Evolutionary conservation across 2,888 invertebrate genomes (phyloP), one percentile per base, ranked within the genome.

Genomic region (Limnephilus marmoratus): DNA sequence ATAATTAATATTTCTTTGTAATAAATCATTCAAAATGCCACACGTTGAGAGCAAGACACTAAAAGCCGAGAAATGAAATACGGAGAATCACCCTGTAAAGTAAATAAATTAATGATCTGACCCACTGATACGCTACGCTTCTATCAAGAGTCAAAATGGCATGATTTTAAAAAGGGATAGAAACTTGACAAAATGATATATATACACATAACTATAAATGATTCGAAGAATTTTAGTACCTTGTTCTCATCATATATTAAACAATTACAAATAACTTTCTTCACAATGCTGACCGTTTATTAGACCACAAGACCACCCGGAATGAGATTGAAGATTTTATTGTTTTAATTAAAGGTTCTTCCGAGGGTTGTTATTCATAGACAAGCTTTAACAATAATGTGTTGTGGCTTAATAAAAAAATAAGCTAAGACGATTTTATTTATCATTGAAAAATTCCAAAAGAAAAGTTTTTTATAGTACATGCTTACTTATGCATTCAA

Each of bases 361-460:
- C 93, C 92, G 91, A 92, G 90, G 91, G 92, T 93, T 93, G 92
- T 93, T 92, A 92, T 85, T 90, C 82, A 91, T 93, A 93, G 93
- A 82, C 87, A 91, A 86, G 93, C 93, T 93, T 93, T 92, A 92
- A 93, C 92, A 92, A 93, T 92, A 93, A 93, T 93, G 93, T 92
- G 92, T 93, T 92, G 93, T 93, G 93, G 93, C 93, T 93, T 93
- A 93, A 90, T 91, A 91, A 93, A 93, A 90, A 92, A 80, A 90
- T 82, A 81, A 49, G 41, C 45, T 86, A 87, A 88, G 88, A 68
- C 53, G 31, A 15, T 88, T 31, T 88, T 53, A 53, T 80, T 68
- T 31, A 49, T 68, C 18, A 68, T 88, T 49, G 31, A 34, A 68
- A 31, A 68, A 34, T 88, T 88, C 34, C 88, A 29, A 12, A 53